A percentile compares a stretch with the other conserved stretches of the same genome.
Evolutionary conservation across 2,797 vertebrate species (phyloP).

Genomic region (Chaenodraco wilsoni): DNA sequence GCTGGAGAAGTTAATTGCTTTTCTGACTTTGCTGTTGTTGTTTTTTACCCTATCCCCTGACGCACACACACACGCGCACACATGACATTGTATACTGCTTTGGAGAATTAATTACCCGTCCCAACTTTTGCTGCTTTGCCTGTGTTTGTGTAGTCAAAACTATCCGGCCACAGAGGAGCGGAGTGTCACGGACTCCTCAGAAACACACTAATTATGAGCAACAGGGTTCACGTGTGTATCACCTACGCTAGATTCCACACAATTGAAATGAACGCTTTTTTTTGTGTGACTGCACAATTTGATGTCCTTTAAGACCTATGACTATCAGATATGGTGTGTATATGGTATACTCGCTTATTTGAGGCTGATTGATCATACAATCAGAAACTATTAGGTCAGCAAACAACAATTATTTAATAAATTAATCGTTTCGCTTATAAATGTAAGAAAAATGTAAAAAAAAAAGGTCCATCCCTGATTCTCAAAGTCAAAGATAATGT

Average conservation of each 20-base stretch:
- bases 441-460: too few relatives aligned
- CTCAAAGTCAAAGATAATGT: too few relatives aligned
- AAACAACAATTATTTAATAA: too few relatives aligned
- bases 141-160: slow-evolving; percentile 58
- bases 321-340: neutral
- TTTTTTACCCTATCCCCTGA: neutral
- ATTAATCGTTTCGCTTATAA: too few relatives aligned
- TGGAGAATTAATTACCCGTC: slow-evolving; percentile 64
- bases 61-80: slow-evolving; percentile 13
- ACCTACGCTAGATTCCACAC: neutral
- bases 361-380: neutral
- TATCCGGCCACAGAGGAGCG: slow-evolving; percentile 4
- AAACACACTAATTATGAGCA: slow-evolving; percentile 13
- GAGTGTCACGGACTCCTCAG: slow-evolving; percentile 14
- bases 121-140: slow-evolving; percentile 55
- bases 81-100: neutral
- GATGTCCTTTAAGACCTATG: neutral
- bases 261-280: neutral
- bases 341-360: neutral
- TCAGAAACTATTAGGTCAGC: too few relatives aligned
- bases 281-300: neutral
- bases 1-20: slow-evolving; percentile 76
- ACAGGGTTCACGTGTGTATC: neutral
- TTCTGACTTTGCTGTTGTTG: slow-evolving; percentile 59
- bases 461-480: too few relatives aligned